Conservation (phyloP, 2,113 vertebrate genomes). For the Leuciscus idus region DNA sequence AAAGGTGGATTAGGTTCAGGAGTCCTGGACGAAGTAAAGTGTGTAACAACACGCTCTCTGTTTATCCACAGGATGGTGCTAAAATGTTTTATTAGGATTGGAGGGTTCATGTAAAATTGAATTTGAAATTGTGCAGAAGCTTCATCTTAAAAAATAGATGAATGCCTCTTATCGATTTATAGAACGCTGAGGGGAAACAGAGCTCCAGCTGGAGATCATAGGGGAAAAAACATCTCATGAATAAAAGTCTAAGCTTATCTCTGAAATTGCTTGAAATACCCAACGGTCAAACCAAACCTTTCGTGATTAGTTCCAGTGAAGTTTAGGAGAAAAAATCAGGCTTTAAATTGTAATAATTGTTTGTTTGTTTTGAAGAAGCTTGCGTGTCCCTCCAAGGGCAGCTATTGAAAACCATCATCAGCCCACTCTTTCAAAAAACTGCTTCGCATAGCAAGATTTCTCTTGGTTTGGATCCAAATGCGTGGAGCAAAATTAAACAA, state of each 20-base stretch:
- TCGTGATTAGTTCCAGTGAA: background rate
- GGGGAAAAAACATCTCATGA: background rate
- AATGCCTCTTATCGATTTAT: background rate
- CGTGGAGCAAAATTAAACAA: conserved; percentile 4
- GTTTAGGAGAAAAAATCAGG: background rate
- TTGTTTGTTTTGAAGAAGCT: background rate
- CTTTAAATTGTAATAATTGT: background rate
- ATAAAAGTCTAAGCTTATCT: background rate
- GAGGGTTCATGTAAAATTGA: background rate
- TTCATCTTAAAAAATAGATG: background rate
- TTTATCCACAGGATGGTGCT: conserved; percentile 42
- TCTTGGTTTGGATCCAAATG: conserved; percentile 10
- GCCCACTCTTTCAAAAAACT: conserved; percentile 14
- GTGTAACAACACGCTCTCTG: background rate
- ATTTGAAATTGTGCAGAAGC: background rate
- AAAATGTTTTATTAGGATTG: background rate
- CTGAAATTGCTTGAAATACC: background rate
- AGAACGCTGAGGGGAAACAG: background rate
- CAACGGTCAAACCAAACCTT: background rate
- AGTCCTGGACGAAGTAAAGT: background rate
- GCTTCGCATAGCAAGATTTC: background rate
- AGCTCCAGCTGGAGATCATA: background rate
- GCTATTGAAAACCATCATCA: conserved; percentile 19
- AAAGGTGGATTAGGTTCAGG: background rate
- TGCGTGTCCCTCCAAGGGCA: background rate